Evolutionary conservation across 2,113 vertebrate species (phyloP).

Genomic region (Trogon surrucura): DNA sequence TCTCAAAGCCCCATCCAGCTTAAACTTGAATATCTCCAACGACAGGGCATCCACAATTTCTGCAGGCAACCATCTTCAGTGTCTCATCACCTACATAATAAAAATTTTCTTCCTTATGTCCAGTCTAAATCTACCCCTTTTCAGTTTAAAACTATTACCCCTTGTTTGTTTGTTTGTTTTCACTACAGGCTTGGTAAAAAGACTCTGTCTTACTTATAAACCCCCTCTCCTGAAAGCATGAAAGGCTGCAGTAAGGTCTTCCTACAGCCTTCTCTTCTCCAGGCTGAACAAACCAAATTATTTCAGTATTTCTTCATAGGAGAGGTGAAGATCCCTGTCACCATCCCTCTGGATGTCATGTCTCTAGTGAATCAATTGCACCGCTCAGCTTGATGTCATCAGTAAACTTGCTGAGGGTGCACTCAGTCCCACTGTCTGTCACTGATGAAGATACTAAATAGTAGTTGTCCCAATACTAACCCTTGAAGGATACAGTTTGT

Average conservation of each 20-base stretch:
- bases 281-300: background rate
- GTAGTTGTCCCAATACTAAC: background rate
- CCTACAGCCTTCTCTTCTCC: background rate
- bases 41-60: background rate
- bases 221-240: background rate
- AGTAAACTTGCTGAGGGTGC: background rate
- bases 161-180: background rate
- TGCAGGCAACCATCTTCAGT: background rate
- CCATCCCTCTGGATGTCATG: background rate
- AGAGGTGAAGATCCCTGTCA: background rate
- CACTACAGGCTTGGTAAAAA: background rate
- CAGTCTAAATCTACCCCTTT: background rate
- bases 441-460: background rate
- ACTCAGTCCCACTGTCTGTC: background rate
- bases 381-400: background rate
- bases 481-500: background rate
- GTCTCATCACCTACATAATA: fast-evolving
- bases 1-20: background rate
- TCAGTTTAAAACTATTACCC: background rate
- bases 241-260: background rate
- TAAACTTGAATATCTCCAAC: background rate
- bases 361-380: background rate
- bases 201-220: background rate
- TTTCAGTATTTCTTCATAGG: background rate
- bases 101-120: background rate